Evolutionary conservation across 2,888 invertebrate species (phyloP), one percentile per base, ranked within the genome.

Genomic region (Gisinianus flammeolus): DNA sequence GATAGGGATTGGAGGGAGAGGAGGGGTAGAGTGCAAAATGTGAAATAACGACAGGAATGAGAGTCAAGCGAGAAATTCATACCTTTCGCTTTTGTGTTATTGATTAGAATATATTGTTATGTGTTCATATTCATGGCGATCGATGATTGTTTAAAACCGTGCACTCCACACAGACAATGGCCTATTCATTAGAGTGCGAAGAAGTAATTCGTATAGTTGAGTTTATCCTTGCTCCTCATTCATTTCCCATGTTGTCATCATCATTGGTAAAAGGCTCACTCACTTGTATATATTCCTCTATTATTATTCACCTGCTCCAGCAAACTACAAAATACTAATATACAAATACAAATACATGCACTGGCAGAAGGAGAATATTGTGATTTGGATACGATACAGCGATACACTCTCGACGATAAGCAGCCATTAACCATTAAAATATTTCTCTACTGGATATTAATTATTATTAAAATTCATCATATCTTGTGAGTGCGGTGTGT

Each of bases 81-180:
- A 74, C 78, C 78, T 78, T 76, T 76, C 76, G 24, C 76, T 76
- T 74, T 77, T 77, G 77, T 77, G 72, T 77, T 73, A 77, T 77
- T 78, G 78, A 78, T 78, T 74, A 78, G 68, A 74, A 74, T 78
- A 78, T 78, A 74, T 78, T 78, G 73, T 62, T 73, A 70, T 70
- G 31, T 67, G 31, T 67, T 31, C 54, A 24, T 70, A 73, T 73
- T 58, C 69, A 78, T 69, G 44, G 52, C 74, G 62, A 73, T 73
- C 73, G 78, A 77, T 73, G 71, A 78, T 78, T 78, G 78, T 78
- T 73, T 71, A 68, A 78, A 70, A 62, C 72, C 44, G 30, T 56
- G 56, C 73, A 72, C 73, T 72, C 58, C 58, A 58, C 16, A 2
- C 22, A 58, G 2, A 58, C 5, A 2, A 2, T 24, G 2, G 22